Percentiles rank a stretch among this genome's conserved stretches.
These are phyloP conservation scores for Amazona ochrocephala DNA, from an alignment of 2,797 vertebrate genomes.

Conservation along the genomic window DNA sequence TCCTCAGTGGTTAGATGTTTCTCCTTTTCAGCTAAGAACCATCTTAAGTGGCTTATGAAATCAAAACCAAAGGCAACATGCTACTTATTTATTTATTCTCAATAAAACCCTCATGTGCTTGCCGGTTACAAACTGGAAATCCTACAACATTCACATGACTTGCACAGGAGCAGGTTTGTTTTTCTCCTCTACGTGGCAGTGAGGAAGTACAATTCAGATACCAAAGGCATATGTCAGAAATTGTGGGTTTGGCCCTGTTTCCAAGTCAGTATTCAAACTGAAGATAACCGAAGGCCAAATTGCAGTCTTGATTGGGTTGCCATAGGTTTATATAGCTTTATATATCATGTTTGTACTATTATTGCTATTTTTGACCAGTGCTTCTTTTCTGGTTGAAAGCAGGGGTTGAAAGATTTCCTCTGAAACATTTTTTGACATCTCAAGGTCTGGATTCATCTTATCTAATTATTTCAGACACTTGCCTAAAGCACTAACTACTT, in stretches of 20 bases:
- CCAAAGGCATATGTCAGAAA: background rate
- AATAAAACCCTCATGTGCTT: background rate
- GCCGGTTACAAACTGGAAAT: background rate
- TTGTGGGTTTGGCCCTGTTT: background rate
- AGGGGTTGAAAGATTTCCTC: background rate
- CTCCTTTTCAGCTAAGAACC: background rate
- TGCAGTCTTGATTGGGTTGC: background rate
- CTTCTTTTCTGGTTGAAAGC: background rate
- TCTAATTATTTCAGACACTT: background rate
- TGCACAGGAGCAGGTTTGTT: background rate
- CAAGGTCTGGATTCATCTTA: background rate
- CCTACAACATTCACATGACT: background rate
- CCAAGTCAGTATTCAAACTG: background rate
- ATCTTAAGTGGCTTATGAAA: background rate
- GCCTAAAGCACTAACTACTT: background rate
- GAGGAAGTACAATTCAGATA: background rate
- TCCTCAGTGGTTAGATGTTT: background rate
- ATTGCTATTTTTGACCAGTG: background rate
- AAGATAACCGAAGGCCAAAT: background rate
- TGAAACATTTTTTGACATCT: background rate
- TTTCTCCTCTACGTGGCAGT: background rate
- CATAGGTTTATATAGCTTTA: background rate
- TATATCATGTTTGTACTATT: background rate
- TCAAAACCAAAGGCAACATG: background rate
- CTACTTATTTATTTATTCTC: background rate